Base-by-base conservation (phyloP, 2,797 vertebrate species). In the Pseudocheirus occidentalis region DNA sequence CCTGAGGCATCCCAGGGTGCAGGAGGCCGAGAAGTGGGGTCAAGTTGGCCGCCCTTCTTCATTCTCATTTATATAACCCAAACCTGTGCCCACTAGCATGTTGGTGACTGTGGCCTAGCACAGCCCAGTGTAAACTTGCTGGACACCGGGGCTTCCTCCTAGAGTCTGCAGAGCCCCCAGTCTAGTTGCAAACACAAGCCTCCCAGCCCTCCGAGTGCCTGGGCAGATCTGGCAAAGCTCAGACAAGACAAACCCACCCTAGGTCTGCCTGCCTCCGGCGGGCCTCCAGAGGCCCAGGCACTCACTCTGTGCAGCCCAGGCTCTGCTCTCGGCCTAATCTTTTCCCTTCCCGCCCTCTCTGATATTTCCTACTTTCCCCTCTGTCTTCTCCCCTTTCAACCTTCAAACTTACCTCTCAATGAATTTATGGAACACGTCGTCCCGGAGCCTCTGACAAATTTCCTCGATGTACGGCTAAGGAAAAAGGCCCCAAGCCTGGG, bases 391-490 rank as follows among this genome's bases (percentile, higher is more conserved):
- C 94, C 0, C 0, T 50, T 0, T 0, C 0, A 0, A 10, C 24
- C 81, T 89, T 0, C 2, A 0, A 0, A 0, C 98, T 98, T 95
- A 99, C 99, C 99, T 99, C 97, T 99, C 99, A 0, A 99, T 98
- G 98, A 99, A 99, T 87, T 98, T 99, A 98, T 98, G 98, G 98
- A 99, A 99, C 96, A 99, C 98, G 1, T 97, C 98, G 18, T 98
- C 98, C 54, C 98, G 98, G 57, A 99, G 98, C 96, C 98, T 98
- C 96, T 99, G 98, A 96, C 98, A 99, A 87, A 99, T 99, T 97
- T 99, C 99, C 95, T 99, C 99, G 0, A 99, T 99, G 97, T 99
- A 99, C 0, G 98, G 99, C 99, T 99, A 93, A 21, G 34, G 95
- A 92, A 73, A 89, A 91, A 97, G 58, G 58, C 55, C n/a, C 46